Evolutionary conservation across 1,140 invertebrate genomes (phyloP).

Genomic region (Delia radicum): DNA sequence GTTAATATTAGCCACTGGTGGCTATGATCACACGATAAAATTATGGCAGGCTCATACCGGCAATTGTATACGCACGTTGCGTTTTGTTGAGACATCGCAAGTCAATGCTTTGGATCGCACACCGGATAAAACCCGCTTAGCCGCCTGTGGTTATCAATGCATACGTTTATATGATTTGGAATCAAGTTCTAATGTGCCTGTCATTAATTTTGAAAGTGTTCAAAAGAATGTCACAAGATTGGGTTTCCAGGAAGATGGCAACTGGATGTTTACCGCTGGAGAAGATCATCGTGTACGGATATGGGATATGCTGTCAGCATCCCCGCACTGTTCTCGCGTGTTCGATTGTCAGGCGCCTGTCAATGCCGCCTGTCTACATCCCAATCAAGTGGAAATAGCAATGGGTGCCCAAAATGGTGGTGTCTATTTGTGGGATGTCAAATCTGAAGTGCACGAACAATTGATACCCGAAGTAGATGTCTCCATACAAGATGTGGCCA

Average conservation of each 20-base stretch:
- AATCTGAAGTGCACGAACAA: slow-evolving; percentile 87
- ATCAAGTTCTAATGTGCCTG: slow-evolving; percentile 81
- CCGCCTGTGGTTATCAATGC: slow-evolving; percentile 94
- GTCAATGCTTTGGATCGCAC: slow-evolving; percentile 95
- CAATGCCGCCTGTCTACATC: slow-evolving; percentile 90
- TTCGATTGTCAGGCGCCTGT: slow-evolving; percentile 89
- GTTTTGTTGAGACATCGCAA: slow-evolving; percentile 95
- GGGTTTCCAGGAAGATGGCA: slow-evolving; percentile 76
- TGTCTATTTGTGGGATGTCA: slow-evolving; percentile 93
- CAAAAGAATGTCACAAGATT: slow-evolving; percentile 92
- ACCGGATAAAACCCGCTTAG: slow-evolving; percentile 87
- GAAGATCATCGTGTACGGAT: slow-evolving; percentile 91
- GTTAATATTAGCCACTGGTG: slow-evolving; percentile 82
- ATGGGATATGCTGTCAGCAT: slow-evolving; percentile 78
- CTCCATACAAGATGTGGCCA: slow-evolving; percentile 83
- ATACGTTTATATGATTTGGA: slow-evolving; percentile 94
- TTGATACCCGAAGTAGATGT: slow-evolving; percentile 88
- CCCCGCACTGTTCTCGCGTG: slow-evolving; percentile 73
- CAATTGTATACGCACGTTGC: slow-evolving; percentile 83
- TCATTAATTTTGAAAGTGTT: slow-evolving; percentile 91
- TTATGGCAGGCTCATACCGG: slow-evolving; percentile 96
- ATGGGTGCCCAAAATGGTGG: slow-evolving; percentile 92
- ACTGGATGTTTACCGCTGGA: slow-evolving; percentile 97
- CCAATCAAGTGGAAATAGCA: slow-evolving; percentile 93
- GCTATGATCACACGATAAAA: slow-evolving; percentile 96